Evolutionary conservation across 2,113 vertebrate species (phyloP), one percentile per base, ranked within the genome.

Genomic region (Perccottus glenii): DNA sequence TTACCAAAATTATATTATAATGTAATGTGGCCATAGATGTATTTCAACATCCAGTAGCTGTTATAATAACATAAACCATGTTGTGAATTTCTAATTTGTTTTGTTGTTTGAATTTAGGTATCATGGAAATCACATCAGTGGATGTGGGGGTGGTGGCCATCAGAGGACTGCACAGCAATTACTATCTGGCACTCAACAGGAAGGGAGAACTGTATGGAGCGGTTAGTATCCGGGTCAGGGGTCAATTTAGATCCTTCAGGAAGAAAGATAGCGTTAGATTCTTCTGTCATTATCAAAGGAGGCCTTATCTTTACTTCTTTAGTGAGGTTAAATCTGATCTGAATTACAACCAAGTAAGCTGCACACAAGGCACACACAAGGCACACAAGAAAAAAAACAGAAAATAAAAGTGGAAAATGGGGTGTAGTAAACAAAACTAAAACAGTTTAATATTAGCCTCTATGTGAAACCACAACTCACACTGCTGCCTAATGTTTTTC

Each of bases 71-170:
- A 27, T 27, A 27, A 27, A 27, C 19, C 1, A 2, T 27, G 19
- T 27, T 27, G 19, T 27, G 3, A 27, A 27, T 27, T 27, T 27
- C 19, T 27, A 27, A 27, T 32, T 7, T 3, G 5, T 32, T 52
- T 52, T 32, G 11, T 83, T 14, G n/a, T n/a, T n/a, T n/a, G 80
- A 61, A 75, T 64, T 14, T 79, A 99, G 97, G 95, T 90, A 94
- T 98, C 93, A 80, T 99, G 92, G 95, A 96, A 88, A 98, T 99
- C 92, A 97, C 95, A 64, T 99, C 97, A 16, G 96, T 98, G 89
- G 95, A 96, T 79, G 96, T 98, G 33, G 97, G 97, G 81, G 95
- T 99, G 81, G 97, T 99, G 84, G 97, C 96, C 4, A 94, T 98
- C 86, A 95, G 95, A 90, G 96, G 96, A 67, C 91, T 98, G 84